phyloP scores from a whole-genome alignment of 2,888 invertebrate genomes.

The Drosophila atripex region DNA sequence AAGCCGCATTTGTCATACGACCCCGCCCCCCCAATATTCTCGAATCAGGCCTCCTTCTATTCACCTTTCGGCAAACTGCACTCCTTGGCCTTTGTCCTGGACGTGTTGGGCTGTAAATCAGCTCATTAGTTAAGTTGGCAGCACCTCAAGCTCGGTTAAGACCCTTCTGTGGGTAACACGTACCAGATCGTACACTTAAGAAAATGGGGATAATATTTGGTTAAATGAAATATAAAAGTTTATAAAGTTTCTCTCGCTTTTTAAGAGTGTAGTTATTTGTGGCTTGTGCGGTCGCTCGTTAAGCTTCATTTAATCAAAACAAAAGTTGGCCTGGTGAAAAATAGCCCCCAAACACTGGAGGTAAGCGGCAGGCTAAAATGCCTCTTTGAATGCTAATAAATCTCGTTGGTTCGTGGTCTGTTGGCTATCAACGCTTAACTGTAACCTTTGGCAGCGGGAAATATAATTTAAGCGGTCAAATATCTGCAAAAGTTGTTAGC shows the following conservation, averaged over 20 bases:
- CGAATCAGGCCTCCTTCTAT: conserved; percentile 5
- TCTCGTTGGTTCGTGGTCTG: conserved; percentile 62
- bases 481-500: conserved; percentile 43
- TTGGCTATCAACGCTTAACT: conserved; percentile 55
- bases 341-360: conserved; percentile 63
- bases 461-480: conserved; percentile 62
- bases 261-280: conserved; percentile 15
- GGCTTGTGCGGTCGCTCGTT: conserved; percentile 57
- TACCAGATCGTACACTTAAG: conserved; percentile 8
- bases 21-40: conserved; percentile 25
- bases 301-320: conserved; percentile 82
- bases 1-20: conserved; percentile 79
- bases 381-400: conserved; percentile 81
- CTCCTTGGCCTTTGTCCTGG: conserved; percentile 45
- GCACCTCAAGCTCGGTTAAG: conserved; percentile 24
- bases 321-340: conserved; percentile 77
- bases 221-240: background rate
- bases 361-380: conserved; percentile 67
- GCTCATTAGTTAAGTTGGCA: conserved; percentile 80
- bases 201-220: background rate
- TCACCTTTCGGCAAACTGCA: conserved; percentile 52
- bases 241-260: background rate
- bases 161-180: conserved; percentile 27
- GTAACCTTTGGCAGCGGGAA: conserved; percentile 64
- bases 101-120: conserved; percentile 80